These are phyloP conservation scores for Trichonephila clavipes DNA, from an alignment of 1,140 invertebrate species.

Conservation along the genomic window DNA sequence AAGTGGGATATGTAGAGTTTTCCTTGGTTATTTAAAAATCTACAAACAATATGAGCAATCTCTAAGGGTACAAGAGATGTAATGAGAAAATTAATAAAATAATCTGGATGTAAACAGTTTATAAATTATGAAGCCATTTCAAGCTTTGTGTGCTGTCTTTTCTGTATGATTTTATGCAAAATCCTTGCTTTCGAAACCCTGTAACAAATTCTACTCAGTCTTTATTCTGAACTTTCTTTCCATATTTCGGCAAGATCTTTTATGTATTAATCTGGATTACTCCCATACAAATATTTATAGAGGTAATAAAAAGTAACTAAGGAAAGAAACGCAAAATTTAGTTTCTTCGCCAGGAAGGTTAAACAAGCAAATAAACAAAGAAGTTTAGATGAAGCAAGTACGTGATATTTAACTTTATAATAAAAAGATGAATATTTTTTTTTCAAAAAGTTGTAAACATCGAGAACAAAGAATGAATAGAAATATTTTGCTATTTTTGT, in stretches of 20 bases:
- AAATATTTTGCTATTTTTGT: no score
- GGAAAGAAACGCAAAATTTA: neutral
- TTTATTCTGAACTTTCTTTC: slow-evolving; percentile 27
- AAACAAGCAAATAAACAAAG: neutral
- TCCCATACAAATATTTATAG: neutral
- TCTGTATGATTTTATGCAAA: neutral
- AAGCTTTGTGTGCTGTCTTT: neutral
- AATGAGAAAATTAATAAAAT: slow-evolving; percentile 32
- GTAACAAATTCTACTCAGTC: neutral
- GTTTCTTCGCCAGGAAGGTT: neutral
- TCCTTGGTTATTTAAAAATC: neutral
- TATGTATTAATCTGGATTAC: neutral
- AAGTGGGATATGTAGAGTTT: neutral
- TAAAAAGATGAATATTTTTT: no score
- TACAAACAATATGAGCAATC: neutral
- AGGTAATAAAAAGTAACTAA: neutral
- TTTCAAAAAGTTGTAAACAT: no score
- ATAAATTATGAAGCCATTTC: neutral
- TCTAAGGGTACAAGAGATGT: neutral
- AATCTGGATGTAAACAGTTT: neutral
- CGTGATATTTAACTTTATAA: neutral
- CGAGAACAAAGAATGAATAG: no score
- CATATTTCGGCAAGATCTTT: neutral
- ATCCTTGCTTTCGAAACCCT: neutral
- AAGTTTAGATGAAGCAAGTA: neutral